These are phyloP conservation scores for Erinaceus europaeus DNA, from an alignment of 2,113 vertebrate species.

Conservation along the genomic window DNA sequence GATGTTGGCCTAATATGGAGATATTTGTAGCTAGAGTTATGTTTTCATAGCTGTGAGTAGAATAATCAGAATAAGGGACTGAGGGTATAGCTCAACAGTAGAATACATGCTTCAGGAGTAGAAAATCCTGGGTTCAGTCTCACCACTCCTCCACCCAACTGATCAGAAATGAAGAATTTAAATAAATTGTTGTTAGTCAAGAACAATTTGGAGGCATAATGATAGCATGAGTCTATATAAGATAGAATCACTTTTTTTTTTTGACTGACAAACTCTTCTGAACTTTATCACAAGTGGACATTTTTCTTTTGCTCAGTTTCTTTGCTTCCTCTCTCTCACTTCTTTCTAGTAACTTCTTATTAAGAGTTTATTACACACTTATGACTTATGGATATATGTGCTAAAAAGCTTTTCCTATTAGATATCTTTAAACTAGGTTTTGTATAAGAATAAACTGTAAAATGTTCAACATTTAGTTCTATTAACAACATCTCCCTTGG, in stretches of 20 bases:
- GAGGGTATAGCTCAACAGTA: too few species aligned
- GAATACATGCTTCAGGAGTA: too few species aligned
- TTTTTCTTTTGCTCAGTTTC: too few species aligned
- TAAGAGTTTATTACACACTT: not conserved
- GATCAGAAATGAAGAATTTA: constrained; percentile 30
- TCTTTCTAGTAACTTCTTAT: not conserved
- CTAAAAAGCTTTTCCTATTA: constrained; percentile 5
- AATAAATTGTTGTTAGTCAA: constrained; percentile 28
- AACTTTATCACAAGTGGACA: not conserved
- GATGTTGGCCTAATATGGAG: not conserved
- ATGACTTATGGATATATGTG: not conserved
- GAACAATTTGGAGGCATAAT: constrained; percentile 22
- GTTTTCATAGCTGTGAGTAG: constrained; percentile 45
- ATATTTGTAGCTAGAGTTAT: constrained; percentile 35
- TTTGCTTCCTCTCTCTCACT: too few species aligned
- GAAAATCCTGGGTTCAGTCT: too few species aligned
- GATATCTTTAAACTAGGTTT: constrained; percentile 42
- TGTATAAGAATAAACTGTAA: constrained; percentile 11
- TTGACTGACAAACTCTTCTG: not conserved
- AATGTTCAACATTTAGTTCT: constrained; percentile 37
- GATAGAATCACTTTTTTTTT: not conserved
- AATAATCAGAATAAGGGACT: constrained; percentile 37
- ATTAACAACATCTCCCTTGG: constrained; percentile 47
- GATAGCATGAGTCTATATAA: constrained; percentile 18
- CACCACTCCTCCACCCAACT: too few species aligned